phyloP scores from a whole-genome alignment of 2,113 vertebrate species.

The Bos javanicus region DNA sequence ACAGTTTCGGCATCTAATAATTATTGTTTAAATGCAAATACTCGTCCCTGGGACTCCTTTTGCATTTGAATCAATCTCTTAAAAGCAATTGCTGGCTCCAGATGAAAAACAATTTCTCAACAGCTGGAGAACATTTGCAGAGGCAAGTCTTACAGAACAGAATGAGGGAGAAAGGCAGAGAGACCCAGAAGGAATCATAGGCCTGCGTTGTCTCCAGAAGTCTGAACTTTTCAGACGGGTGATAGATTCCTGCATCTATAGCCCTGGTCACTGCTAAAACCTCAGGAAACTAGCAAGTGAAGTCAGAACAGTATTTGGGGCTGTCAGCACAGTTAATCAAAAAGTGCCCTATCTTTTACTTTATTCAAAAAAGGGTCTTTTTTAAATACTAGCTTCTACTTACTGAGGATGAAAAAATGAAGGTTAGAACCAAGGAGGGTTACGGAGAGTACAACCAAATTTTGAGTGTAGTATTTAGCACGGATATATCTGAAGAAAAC shows the following conservation, averaged over 20 bases:
- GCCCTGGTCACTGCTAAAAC: not conserved
- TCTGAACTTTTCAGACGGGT: not conserved
- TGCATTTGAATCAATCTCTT: conserved; percentile 62
- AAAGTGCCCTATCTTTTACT: conserved; percentile 17
- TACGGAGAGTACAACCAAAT: fast-evolving
- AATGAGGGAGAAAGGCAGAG: conserved; percentile 12
- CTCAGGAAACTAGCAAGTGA: not conserved
- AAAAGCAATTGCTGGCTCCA: conserved; percentile 64
- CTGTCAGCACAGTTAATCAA: conserved; percentile 9
- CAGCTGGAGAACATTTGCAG: conserved; percentile 56
- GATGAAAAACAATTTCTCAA: conserved; percentile 58
- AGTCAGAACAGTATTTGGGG: not conserved
- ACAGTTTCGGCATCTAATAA: conserved; percentile 25
- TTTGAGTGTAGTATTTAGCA: not conserved
- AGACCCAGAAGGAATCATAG: conserved; percentile 34
- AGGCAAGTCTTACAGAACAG: conserved; percentile 39
- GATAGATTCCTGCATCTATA: not conserved
- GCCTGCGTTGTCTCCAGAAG: conserved; percentile 3
- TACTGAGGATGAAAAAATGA: not conserved
- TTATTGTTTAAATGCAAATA: conserved; percentile 67
- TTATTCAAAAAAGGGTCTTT: not conserved
- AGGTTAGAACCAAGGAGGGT: not conserved
- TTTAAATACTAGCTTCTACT: not conserved
- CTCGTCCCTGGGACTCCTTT: conserved; percentile 27
- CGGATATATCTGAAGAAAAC: not conserved